Evolutionary conservation across 2,797 vertebrate genomes (phyloP).

Genomic region (Discoglossus pictus): DNA sequence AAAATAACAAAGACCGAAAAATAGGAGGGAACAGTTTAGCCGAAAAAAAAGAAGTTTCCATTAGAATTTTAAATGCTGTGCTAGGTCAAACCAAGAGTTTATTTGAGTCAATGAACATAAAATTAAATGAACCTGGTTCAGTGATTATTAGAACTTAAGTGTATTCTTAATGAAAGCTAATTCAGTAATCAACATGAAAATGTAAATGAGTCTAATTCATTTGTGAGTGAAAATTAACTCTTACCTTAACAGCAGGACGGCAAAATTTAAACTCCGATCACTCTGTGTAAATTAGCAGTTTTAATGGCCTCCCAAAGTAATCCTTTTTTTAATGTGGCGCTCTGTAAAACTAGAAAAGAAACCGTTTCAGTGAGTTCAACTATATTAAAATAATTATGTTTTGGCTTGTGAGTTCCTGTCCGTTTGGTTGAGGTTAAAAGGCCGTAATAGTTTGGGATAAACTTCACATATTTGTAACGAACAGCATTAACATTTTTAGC

Average conservation of each 20-base stretch:
- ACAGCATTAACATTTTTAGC: too few species aligned
- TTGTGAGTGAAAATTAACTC: constrained; percentile 91
- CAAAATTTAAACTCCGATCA: constrained; percentile 52
- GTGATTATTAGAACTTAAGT: constrained; percentile 90
- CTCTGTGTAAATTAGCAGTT: constrained; percentile 76
- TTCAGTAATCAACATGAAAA: constrained; percentile 97
- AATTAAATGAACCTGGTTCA: constrained; percentile 92
- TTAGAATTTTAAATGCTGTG: constrained; percentile 85
- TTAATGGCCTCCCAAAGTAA: constrained; percentile 65
- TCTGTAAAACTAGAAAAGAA: too few species aligned
- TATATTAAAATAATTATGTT: too few species aligned
- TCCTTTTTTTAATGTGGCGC: too few species aligned
- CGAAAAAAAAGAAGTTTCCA: constrained; percentile 64
- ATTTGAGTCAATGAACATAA: constrained; percentile 94
- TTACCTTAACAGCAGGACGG: constrained; percentile 78
- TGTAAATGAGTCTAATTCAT: constrained; percentile 93
- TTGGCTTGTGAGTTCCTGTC: too few species aligned
- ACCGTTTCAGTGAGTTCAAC: too few species aligned
- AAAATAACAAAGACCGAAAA: constrained; percentile 72
- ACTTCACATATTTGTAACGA: too few species aligned
- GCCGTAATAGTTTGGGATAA: too few species aligned
- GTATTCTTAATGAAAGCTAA: constrained; percentile 99
- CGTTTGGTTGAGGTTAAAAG: constrained; percentile 2
- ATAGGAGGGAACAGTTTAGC: constrained; percentile 50
- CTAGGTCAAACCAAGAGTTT: constrained; percentile 84